Conservation (phyloP, 2,797 vertebrate species). For the Luscinia megarhynchos region DNA sequence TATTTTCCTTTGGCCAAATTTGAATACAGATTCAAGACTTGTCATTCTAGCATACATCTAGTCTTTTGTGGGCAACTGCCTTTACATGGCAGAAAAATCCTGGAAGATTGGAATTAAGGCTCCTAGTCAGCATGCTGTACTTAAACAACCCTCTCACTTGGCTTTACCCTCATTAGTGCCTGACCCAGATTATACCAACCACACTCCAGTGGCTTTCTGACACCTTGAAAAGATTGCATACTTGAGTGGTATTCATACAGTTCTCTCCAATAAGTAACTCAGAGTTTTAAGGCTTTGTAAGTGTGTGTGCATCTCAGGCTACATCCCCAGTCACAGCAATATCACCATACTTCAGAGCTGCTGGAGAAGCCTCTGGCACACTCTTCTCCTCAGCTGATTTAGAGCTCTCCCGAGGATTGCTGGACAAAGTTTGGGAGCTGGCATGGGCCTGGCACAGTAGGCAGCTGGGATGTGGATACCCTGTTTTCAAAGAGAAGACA, state of each 20-base stretch:
- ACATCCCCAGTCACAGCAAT: accelerated
- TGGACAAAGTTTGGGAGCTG: neutral
- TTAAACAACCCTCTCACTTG: neutral
- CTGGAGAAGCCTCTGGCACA: neutral
- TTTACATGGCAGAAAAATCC: neutral
- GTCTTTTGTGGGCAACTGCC: neutral
- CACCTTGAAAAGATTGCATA: neutral
- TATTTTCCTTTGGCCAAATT: neutral
- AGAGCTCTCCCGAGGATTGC: neutral
- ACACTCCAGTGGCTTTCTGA: neutral
- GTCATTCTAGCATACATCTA: neutral
- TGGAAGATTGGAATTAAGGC: neutral
- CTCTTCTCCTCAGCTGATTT: neutral
- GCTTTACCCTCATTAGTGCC: neutral
- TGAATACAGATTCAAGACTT: neutral
- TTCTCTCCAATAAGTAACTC: neutral
- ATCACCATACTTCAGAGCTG: neutral
- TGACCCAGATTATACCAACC: neutral
- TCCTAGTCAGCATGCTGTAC: accelerated
- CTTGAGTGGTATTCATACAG: neutral
- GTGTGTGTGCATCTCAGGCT: neutral
- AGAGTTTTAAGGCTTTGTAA: neutral
- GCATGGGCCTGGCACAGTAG: neutral
- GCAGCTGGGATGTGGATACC: neutral
- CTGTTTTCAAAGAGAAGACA: neutral